A percentile compares a stretch with the other conserved stretches of the same genome.
phyloP scores from a whole-genome alignment of 1,140 invertebrate species.

The Drosophila kohkoa region DNA sequence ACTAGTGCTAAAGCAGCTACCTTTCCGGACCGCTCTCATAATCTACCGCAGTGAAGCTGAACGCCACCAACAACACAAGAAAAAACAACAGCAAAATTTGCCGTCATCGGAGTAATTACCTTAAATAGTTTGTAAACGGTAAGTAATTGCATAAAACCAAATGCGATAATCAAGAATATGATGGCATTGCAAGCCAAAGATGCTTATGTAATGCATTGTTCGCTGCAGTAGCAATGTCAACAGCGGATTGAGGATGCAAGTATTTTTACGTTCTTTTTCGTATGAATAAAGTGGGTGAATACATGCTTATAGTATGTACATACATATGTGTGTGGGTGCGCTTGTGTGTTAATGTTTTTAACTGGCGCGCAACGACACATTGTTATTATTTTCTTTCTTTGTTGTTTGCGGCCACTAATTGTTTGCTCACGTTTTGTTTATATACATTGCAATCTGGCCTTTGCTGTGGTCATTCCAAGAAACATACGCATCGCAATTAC shows the following conservation, averaged over 20 bases:
- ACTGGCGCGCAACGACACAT: neutral
- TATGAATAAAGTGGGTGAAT: slow-evolving; percentile 13
- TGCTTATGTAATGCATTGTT: slow-evolving; percentile 42
- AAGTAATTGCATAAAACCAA: slow-evolving; percentile 21
- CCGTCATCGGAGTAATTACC: slow-evolving; percentile 25
- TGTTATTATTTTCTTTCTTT: slow-evolving; percentile 13
- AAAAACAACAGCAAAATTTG: slow-evolving; percentile 9
- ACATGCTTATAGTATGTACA: neutral
- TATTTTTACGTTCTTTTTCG: slow-evolving; percentile 3
- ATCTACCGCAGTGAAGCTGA: neutral
- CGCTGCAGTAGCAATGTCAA: neutral
- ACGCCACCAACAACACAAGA: slow-evolving; percentile 6
- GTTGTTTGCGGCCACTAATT: slow-evolving; percentile 15
- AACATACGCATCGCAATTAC: slow-evolving; percentile 3
- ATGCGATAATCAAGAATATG: slow-evolving; percentile 11
- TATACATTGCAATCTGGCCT: slow-evolving; percentile 25
- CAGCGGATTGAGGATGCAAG: slow-evolving; percentile 16
- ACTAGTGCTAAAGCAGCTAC: neutral
- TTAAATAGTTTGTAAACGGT: slow-evolving; percentile 34
- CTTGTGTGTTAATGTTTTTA: neutral
- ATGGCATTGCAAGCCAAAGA: slow-evolving; percentile 8
- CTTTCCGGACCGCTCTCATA: neutral
- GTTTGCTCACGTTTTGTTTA: slow-evolving; percentile 46
- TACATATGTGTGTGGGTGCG: slow-evolving; percentile 1
- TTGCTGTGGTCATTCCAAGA: slow-evolving; percentile 1